Evolutionary conservation across 23 tunicate genomes (phyloP).

Genomic region (Trididemnum nubilum): DNA sequence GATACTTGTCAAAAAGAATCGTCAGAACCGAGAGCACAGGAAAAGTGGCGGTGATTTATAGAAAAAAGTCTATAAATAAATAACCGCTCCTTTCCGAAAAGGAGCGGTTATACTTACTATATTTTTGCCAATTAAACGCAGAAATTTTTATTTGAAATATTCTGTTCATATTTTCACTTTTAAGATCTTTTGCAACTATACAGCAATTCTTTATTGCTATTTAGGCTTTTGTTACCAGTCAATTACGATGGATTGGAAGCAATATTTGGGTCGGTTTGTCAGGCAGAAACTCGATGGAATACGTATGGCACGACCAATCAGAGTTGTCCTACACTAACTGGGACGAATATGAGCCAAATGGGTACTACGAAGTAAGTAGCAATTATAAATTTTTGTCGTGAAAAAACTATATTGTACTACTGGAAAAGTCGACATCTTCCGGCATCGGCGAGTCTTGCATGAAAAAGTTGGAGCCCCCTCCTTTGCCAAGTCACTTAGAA

Average conservation of each 20-base stretch:
- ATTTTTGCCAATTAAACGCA: too few relatives aligned
- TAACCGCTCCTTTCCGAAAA: too few relatives aligned
- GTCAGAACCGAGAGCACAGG: too few relatives aligned
- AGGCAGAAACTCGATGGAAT: conserved; percentile 23
- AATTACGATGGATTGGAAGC: conserved; percentile 11
- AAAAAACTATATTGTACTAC: too few relatives aligned
- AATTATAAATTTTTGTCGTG: background rate
- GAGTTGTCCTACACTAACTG: conserved; percentile 69
- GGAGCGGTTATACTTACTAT: too few relatives aligned
- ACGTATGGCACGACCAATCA: conserved; percentile 75
- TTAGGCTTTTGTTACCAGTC: conserved; percentile 68
- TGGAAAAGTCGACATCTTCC: background rate
- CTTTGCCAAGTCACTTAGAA: too few relatives aligned
- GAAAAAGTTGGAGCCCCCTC: too few relatives aligned
- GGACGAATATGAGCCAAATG: conserved; percentile 64
- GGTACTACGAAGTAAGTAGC: conserved; percentile 47
- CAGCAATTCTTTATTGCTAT: background rate
- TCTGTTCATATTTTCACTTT: background rate
- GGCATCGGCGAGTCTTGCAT: background rate
- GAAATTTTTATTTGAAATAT: background rate
- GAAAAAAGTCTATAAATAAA: too few relatives aligned
- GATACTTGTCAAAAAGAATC: too few relatives aligned
- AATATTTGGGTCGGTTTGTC: conserved; percentile 67
- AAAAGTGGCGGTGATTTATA: too few relatives aligned
- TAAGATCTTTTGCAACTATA: background rate